These are phyloP conservation scores for Bombus terrestris DNA, from an alignment of 1,140 invertebrate genomes.

Conservation along the genomic window DNA sequence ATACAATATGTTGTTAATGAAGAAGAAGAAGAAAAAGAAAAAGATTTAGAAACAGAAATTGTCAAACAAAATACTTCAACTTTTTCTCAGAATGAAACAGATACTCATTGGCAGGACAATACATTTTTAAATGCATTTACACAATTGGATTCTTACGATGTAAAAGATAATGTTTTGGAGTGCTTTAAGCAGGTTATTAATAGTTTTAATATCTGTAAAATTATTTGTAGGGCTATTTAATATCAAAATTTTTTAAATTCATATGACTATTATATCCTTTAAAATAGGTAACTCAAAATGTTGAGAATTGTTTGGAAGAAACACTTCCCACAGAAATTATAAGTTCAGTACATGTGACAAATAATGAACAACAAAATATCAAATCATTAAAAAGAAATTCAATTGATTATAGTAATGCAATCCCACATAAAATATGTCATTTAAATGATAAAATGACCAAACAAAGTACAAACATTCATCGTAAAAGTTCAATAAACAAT, in stretches of 20 bases:
- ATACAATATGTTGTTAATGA: background rate
- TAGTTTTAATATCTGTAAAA: background rate
- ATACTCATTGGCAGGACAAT: conserved; percentile 60
- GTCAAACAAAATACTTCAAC: conserved; percentile 1
- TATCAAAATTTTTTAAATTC: background rate
- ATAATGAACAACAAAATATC: background rate
- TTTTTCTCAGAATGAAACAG: conserved; percentile 19
- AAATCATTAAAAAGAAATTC: conserved; percentile 42
- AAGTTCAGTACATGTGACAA: background rate
- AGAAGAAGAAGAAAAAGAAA: background rate
- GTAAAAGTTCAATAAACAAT: conserved; percentile 1
- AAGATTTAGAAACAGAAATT: background rate
- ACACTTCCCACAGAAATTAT: background rate
- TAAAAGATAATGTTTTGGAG: conserved; percentile 1
- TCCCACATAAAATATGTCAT: conserved; percentile 38
- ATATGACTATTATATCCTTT: background rate
- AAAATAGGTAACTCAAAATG: background rate
- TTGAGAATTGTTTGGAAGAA: background rate
- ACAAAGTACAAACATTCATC: background rate
- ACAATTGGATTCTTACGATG: conserved; percentile 32
- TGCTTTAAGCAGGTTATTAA: background rate
- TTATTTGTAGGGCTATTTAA: too few species aligned
- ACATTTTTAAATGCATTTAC: conserved; percentile 57
- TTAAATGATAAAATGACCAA: background rate
- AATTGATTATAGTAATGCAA: background rate